A percentile compares a stretch with the other conserved stretches of the same genome.
Evolutionary conservation across 2,888 invertebrate genomes (phyloP).

Genomic region (Acanthoscelides obtectus): DNA sequence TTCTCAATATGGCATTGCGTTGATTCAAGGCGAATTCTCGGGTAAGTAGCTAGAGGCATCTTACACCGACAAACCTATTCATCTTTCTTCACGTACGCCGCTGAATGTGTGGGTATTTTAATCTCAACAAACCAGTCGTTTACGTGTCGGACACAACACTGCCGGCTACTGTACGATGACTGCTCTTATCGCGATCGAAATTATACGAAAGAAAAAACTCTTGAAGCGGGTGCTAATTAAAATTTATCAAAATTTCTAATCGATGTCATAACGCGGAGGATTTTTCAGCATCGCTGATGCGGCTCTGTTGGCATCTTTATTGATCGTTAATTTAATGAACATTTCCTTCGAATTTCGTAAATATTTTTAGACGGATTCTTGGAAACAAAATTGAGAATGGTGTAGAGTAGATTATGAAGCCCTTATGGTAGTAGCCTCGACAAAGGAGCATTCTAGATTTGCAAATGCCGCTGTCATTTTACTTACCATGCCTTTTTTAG

Average conservation of each 20-base stretch:
- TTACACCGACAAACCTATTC: too few relatives aligned
- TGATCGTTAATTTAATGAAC: background rate
- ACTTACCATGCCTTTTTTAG: too few relatives aligned
- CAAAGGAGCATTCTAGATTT: too few relatives aligned
- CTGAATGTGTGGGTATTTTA: background rate
- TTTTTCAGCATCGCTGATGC: constrained; percentile 20
- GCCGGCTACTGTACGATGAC: background rate
- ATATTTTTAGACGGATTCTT: constrained; percentile 5
- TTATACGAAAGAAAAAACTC: background rate
- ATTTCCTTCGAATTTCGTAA: constrained; percentile 1
- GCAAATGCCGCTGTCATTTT: too few relatives aligned
- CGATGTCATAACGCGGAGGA: constrained; percentile 32
- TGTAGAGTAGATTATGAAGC: too few relatives aligned
- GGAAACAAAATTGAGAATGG: background rate
- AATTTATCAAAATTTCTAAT: constrained; percentile 25
- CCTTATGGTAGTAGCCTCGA: too few relatives aligned
- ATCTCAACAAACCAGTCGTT: background rate
- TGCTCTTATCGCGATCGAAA: background rate
- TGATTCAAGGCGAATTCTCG: too few relatives aligned
- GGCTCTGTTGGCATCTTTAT: background rate
- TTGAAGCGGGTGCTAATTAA: constrained; percentile 4
- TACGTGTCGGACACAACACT: background rate
- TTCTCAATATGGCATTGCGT: too few relatives aligned
- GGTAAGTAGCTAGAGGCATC: too few relatives aligned
- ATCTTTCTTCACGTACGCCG: background rate